Evolutionary conservation across 2,888 invertebrate species (phyloP).

Genomic region (Barypeithes pellucidus): DNA sequence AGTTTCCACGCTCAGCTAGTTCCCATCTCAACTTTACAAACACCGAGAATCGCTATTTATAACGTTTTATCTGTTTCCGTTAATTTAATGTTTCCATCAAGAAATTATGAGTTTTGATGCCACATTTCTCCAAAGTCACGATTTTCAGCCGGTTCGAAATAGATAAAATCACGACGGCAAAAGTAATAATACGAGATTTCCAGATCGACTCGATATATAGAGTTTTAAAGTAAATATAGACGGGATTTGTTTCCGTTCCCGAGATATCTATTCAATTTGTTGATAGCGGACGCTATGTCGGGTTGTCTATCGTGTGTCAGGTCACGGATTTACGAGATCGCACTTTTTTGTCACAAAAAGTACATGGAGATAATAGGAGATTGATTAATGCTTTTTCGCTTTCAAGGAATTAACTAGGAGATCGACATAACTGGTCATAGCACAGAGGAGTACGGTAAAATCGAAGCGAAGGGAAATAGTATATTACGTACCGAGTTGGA

Average conservation of each 20-base stretch:
- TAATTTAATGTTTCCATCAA: slow-evolving; percentile 37
- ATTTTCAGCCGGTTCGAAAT: slow-evolving; percentile 19
- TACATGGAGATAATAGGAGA: background rate
- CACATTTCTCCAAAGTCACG: slow-evolving; percentile 28
- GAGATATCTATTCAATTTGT: slow-evolving; percentile 12
- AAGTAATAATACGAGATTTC: slow-evolving; percentile 32
- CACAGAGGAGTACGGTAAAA: too few species aligned
- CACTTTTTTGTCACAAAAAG: background rate
- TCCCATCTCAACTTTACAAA: slow-evolving; percentile 11
- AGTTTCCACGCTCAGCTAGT: slow-evolving; percentile 19
- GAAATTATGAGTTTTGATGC: slow-evolving; percentile 34
- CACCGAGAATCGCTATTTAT: slow-evolving; percentile 25
- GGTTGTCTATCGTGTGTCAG: slow-evolving; percentile 15
- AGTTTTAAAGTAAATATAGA: slow-evolving; percentile 31
- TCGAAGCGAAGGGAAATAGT: too few species aligned
- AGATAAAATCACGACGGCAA: slow-evolving; percentile 32
- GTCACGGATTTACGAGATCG: slow-evolving; percentile 18
- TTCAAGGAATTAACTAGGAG: background rate
- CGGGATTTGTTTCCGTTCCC: slow-evolving; percentile 13
- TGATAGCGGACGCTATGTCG: slow-evolving; percentile 10
- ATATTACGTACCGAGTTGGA: too few species aligned
- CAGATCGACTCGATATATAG: slow-evolving; percentile 23
- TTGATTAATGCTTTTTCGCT: background rate
- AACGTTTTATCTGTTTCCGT: slow-evolving; percentile 28
- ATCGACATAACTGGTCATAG: too few species aligned